Conservation (phyloP, 1,140 invertebrate genomes). For the Carposina sasakii region DNA sequence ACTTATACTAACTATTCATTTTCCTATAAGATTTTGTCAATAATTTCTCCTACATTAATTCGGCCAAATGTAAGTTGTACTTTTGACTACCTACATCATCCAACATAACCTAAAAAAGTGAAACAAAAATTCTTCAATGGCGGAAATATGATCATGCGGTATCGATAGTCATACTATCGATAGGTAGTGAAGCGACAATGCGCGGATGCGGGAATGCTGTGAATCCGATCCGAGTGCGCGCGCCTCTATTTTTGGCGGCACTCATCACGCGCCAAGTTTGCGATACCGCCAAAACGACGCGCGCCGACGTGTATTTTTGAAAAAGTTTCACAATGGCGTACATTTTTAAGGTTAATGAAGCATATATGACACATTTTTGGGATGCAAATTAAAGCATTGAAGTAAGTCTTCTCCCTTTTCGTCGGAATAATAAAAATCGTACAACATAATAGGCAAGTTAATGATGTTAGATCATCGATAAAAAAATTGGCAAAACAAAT, state of each 20-base stretch:
- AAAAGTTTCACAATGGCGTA: conserved; percentile 54
- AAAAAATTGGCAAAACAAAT: conserved; percentile 32
- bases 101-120: too few relatives aligned
- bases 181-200: conserved; percentile 33
- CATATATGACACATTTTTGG: background rate
- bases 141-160: too few relatives aligned
- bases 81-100: too few relatives aligned
- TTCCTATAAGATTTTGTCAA: too few relatives aligned
- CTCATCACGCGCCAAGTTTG: conserved; percentile 65
- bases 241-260: conserved; percentile 55
- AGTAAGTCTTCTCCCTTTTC: background rate
- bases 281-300: conserved; percentile 61
- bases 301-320: conserved; percentile 60
- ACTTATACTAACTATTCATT: too few relatives aligned
- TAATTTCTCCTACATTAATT: too few relatives aligned
- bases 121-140: too few relatives aligned
- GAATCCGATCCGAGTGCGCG: conserved; percentile 60
- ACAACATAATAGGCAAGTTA: too few relatives aligned
- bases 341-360: conserved; percentile 10
- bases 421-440: too few relatives aligned
- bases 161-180: too few relatives aligned
- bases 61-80: too few relatives aligned
- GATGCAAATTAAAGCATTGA: background rate
- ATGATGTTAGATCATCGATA: background rate
- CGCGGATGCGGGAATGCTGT: conserved; percentile 47